phyloP scores from a whole-genome alignment of 2,888 invertebrate genomes.

The Lamproptera curius region DNA sequence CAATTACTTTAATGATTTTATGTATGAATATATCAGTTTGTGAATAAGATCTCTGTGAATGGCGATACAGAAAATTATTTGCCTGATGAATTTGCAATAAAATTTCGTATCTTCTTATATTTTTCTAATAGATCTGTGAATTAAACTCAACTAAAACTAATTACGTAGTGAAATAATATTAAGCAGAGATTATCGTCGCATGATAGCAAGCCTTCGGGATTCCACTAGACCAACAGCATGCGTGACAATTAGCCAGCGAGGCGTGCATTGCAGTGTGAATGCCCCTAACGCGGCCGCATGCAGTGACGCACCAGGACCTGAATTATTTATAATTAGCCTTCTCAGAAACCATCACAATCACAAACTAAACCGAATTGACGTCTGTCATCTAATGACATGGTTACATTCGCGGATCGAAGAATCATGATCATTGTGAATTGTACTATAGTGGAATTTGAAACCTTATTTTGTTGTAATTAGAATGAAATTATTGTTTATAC shows the following conservation, averaged over 20 bases:
- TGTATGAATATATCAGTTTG: too few species aligned
- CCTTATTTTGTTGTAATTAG: conserved; percentile 26
- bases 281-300: conserved; percentile 4
- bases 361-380: conserved; percentile 20
- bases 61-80: too few species aligned
- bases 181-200: too few species aligned
- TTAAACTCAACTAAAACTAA: too few species aligned
- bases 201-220: too few species aligned
- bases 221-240: conserved; percentile 6
- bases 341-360: conserved; percentile 24
- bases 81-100: too few species aligned
- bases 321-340: conserved; percentile 21
- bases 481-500: conserved; percentile 9
- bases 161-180: too few species aligned
- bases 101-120: too few species aligned
- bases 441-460: conserved; percentile 17
- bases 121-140: too few species aligned
- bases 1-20: too few species aligned
- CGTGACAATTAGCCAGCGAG: conserved; percentile 14
- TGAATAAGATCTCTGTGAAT: too few species aligned
- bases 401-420: conserved; percentile 26
- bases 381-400: conserved; percentile 29
- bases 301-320: conserved; percentile 16
- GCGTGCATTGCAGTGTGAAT: conserved; percentile 1
- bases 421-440: conserved; percentile 18